A percentile compares a stretch with the other conserved stretches of the same genome.
Evolutionary conservation across 1,140 invertebrate species (phyloP).

Genomic region (Saccostrea glomerata): DNA sequence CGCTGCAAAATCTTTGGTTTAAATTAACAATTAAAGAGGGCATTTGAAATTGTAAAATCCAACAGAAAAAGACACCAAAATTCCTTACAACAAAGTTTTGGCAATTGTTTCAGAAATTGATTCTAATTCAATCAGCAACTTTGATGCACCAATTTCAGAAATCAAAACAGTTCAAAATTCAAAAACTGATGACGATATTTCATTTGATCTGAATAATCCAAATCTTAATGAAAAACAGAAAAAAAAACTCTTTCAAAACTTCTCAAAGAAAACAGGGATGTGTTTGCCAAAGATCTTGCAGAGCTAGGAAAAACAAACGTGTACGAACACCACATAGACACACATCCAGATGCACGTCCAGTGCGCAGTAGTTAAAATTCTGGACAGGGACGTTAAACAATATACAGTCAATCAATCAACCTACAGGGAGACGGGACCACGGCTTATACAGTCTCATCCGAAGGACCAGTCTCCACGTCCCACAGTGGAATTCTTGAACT

Average conservation of each 20-base stretch:
- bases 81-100: constrained; percentile 37
- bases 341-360: background rate
- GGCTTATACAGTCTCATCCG: too few species aligned
- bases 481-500: too few species aligned
- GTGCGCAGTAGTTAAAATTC: background rate
- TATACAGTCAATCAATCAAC: too few species aligned
- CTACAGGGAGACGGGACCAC: too few species aligned
- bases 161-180: too few species aligned
- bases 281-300: background rate
- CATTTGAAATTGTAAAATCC: constrained; percentile 50
- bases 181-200: background rate
- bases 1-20: constrained; percentile 48
- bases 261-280: background rate
- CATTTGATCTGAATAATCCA: background rate
- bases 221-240: background rate
- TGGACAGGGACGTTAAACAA: too few species aligned
- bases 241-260: background rate
- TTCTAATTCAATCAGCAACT: background rate
- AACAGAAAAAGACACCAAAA: constrained; percentile 40
- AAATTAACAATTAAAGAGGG: constrained; percentile 31
- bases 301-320: background rate
- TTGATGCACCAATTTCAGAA: too few species aligned
- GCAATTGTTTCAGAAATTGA: constrained; percentile 35
- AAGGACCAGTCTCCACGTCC: too few species aligned
- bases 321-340: background rate